Percentiles rank a stretch among this genome's conserved stretches.
Evolutionary conservation across 2,113 vertebrate genomes (phyloP).

Genomic region (Kryptolebias marmoratus): DNA sequence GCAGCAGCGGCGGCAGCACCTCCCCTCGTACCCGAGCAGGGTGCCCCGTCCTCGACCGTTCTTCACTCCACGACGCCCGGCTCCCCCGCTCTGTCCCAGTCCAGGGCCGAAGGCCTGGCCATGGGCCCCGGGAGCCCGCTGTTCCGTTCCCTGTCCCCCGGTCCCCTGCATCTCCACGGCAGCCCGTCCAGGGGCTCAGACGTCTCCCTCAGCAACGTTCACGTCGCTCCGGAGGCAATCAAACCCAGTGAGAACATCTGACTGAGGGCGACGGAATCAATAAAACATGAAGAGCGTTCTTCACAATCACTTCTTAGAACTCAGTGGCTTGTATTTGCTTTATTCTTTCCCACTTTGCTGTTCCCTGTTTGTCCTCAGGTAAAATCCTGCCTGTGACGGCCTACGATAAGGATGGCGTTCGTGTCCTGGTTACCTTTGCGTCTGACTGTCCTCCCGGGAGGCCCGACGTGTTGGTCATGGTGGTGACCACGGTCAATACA

Average conservation of each 20-base stretch:
- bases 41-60: conserved; percentile 61
- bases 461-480: conserved; percentile 90
- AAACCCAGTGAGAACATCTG: conserved; percentile 85
- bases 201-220: conserved; percentile 86
- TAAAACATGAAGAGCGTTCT: neutral
- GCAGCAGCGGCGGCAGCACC: conserved; percentile 26
- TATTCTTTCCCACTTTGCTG: conserved; percentile 10
- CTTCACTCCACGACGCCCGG: conserved; percentile 72
- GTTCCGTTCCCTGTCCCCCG: conserved; percentile 83
- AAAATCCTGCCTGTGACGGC: conserved; percentile 90
- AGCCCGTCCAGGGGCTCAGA: conserved; percentile 85
- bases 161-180: conserved; percentile 72
- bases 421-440: conserved; percentile 93
- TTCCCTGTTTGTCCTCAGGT: conserved; percentile 74
- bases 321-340: neutral
- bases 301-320: neutral
- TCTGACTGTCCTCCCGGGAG: conserved; percentile 88
- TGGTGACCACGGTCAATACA: conserved; percentile 94
- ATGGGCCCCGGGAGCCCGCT: conserved; percentile 85
- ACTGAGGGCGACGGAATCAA: conserved; percentile 69
- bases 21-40: conserved; percentile 18
- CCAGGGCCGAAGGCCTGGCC: conserved; percentile 54
- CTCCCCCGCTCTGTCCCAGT: conserved; percentile 73
- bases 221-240: conserved; percentile 91
- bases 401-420: conserved; percentile 93